Base-by-base conservation (phyloP, 2,888 invertebrate genomes). In the Drosophila ustulata region DNA sequence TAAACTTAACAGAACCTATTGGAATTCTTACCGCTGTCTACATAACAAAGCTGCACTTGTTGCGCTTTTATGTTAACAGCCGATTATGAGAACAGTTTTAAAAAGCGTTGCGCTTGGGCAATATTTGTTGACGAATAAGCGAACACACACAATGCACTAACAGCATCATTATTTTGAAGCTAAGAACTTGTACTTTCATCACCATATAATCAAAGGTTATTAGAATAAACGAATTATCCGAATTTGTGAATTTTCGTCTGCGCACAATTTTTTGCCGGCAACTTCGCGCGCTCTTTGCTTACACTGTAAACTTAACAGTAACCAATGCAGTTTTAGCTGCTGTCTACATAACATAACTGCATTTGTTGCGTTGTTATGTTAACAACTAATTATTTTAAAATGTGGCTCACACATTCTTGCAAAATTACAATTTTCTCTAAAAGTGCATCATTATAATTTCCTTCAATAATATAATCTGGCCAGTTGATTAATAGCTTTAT, bases 21-120 rank as follows among this genome's bases (percentile, higher is more conserved):
- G 34, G 11, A 11, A 4, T 11, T n/a, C 2, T 37, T 11, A 11
- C 37, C 0, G 11, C n/a, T 11, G 37, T 34, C 1, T n/a, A 37
- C 2, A n/a, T 37, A n/a, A 37, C 11, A 34, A 11, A 34, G 37
- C 37, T 37, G 37, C 37, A 37, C 3, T 4, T 8, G 4, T 8
- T 11, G 0, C 23, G 0, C 23, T 47, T 39, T 50, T 45, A 50
- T 26, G 25, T 26, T 46, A 28, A 64, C 51, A 64, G 32, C 6
- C 30, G 7, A 30, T 30, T 30, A 7, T 2, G 30, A 30, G 30
- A 30, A 6, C 30, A 30, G 2, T 7, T 6, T 7, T 6, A 4
- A 9, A 9, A 34, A 11, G 18, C 18, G 18, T 18, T 18, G 18
- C 18, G 18, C 18, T 18, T 18, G 18, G 18, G 18, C 18, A 18